phyloP scores from a whole-genome alignment of 2,797 vertebrate species.

The Sebastolobus altivelis region DNA sequence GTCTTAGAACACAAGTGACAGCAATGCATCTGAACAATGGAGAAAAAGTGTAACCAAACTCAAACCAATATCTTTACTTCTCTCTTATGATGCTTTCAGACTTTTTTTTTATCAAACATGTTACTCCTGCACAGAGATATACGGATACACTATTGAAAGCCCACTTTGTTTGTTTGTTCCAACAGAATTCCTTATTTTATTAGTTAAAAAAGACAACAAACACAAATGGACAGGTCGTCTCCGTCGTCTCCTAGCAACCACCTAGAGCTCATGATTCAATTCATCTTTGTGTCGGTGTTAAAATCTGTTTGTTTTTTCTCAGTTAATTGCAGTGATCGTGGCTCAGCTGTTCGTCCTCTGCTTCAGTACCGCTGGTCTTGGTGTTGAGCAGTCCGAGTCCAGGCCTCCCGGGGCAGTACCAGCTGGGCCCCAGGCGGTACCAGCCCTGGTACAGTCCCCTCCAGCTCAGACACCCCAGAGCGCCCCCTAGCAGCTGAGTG shows the following conservation, averaged over 20 bases:
- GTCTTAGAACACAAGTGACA: neutral
- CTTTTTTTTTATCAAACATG: neutral
- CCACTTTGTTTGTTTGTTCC: neutral
- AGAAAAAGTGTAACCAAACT: neutral
- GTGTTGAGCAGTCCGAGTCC: conserved; percentile 88
- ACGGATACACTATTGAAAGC: neutral
- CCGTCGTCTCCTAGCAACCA: neutral
- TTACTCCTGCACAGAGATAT: neutral
- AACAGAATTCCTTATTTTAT: neutral
- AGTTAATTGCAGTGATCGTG: conserved; percentile 30
- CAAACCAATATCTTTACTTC: neutral
- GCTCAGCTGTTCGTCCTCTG: conserved; percentile 10
- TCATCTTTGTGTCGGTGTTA: neutral
- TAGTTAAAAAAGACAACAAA: neutral
- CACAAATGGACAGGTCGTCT: neutral
- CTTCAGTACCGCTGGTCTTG: conserved; percentile 42
- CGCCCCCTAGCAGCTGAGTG: conserved; percentile 90
- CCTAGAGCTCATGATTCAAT: neutral
- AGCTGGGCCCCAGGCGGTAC: conserved; percentile 86
- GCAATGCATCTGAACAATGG: neutral
- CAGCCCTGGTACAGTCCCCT: conserved; percentile 91
- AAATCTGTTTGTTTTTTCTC: neutral
- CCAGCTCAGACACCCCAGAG: conserved; percentile 89
- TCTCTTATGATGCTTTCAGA: neutral
- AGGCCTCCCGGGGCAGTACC: conserved; percentile 91